Percentiles rank a stretch among this genome's conserved stretches.
These are phyloP conservation scores for Dichetophora obliterata DNA, from an alignment of 2,888 invertebrate genomes.

Conservation along the genomic window DNA sequence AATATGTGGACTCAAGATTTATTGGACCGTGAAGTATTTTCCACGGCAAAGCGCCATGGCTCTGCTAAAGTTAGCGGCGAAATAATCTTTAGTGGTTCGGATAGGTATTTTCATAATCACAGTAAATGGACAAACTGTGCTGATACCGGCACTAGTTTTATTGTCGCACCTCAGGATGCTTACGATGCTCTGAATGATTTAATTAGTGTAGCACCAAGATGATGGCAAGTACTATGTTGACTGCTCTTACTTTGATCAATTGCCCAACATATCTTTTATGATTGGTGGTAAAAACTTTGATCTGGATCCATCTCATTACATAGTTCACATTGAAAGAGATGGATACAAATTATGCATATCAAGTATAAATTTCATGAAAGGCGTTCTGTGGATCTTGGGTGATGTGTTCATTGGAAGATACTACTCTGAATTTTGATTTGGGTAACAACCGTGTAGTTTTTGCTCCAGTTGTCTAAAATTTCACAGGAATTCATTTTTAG, in stretches of 20 bases:
- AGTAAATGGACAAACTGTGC: conserved; percentile 76
- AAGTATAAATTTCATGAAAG: conserved; percentile 89
- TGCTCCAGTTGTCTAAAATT: conserved; percentile 74
- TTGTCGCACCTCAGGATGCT: conserved; percentile 82
- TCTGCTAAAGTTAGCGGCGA: conserved; percentile 81
- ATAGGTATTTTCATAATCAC: conserved; percentile 77
- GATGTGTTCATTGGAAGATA: conserved; percentile 95
- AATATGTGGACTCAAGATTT: conserved; percentile 86
- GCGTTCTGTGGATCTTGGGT: conserved; percentile 90
- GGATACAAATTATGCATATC: conserved; percentile 80
- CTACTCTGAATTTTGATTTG: conserved; percentile 95
- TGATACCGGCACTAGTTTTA: conserved; percentile 94
- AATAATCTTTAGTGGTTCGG: conserved; percentile 91
- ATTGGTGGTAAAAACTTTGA: conserved; percentile 82
- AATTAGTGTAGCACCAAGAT: not conserved
- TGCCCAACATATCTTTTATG: conserved; percentile 75
- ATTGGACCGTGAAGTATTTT: conserved; percentile 82
- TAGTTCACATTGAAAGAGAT: conserved; percentile 69
- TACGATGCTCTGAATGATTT: not conserved
- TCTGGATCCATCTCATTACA: conserved; percentile 85
- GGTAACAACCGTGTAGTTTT: conserved; percentile 88
- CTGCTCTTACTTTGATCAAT: not conserved
- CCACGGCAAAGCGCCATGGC: conserved; percentile 84
- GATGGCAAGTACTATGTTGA: conserved; percentile 15
- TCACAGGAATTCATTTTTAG: no score